Percentiles rank a stretch among this genome's conserved stretches.
Conservation (phyloP, 2,113 vertebrate genomes). For the Sciurus niger region DNA sequence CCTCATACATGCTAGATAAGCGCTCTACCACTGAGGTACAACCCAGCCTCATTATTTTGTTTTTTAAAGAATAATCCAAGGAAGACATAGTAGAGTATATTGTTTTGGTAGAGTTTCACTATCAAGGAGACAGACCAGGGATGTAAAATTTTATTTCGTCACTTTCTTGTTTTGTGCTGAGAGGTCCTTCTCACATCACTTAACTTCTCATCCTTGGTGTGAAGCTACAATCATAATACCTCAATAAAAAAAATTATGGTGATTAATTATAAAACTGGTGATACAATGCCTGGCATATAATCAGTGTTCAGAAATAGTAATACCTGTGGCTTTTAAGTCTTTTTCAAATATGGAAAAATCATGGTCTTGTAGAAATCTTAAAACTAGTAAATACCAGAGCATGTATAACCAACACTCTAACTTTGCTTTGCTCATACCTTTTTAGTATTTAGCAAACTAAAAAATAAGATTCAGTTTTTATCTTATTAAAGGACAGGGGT, state of each 20-base stretch:
- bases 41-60: neutral
- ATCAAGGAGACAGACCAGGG: neutral
- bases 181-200: too few species aligned
- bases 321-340: conserved; percentile 51
- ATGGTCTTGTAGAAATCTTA: neutral
- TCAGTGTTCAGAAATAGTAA: conserved; percentile 35
- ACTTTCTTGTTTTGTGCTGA: neutral
- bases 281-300: neutral
- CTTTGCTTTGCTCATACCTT: conserved; percentile 15
- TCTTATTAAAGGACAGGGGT: conserved; percentile 6
- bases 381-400: conserved; percentile 49
- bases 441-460: conserved; percentile 49
- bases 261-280: conserved; percentile 53
- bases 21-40: too few species aligned
- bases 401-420: neutral
- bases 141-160: conserved; percentile 10
- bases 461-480: conserved; percentile 27
- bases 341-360: conserved; percentile 46
- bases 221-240: neutral
- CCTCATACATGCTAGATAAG: too few species aligned
- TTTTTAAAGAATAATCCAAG: neutral
- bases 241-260: conserved; percentile 33
- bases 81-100: neutral
- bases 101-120: neutral
- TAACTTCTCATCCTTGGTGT: neutral